Evolutionary conservation across 2,888 invertebrate species (phyloP), one percentile per base, ranked within the genome.

Genomic region (Drosophila borealis): DNA sequence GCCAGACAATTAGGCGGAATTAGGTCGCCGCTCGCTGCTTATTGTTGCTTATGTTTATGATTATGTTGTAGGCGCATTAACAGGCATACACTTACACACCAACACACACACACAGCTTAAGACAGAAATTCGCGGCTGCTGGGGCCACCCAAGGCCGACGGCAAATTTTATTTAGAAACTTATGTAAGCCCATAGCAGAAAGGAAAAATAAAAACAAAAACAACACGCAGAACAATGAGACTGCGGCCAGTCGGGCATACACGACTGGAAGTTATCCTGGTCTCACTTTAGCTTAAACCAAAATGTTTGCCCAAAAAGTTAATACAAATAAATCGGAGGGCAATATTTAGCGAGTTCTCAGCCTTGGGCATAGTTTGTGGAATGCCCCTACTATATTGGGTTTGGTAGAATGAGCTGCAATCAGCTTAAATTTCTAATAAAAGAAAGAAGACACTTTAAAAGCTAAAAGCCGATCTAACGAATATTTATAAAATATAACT

Each of bases 21-120:
- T 96, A 66, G 63, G 74, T 51, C 44, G 56, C 62, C 33, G 53
- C 56, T 55, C 51, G 73, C 57, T 51, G 61, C 60, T 65, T 64
- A 64, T 80, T 77, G 60, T 67, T 79, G 76, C 65, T 69, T 69
- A 72, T 82, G 80, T 82, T 74, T 73, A 73, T 73, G 74, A 74
- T 82, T 82, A 82, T 79, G 70, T 62, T 65, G 68, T 70, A 49
- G 66, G 44, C 82, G 74, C 82, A 79, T 85, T 81, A 81, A 67
- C 82, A 65, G 45, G 8, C 42, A 19, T 3, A 51, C 39, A 64
- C 50, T 45, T 37, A 21, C 42, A 41, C 33, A 46, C 17, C 21
- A 39, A 63, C 14, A 17, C 29, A 25, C 25, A 19, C 10, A 34
- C 19, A 33, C 6, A 49, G 19, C 39, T 42, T 39, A 19, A 17